Percentiles rank a stretch among this genome's conserved stretches.
Conservation (phyloP, 1,140 invertebrate species). For the Drosophila elegans region DNA sequence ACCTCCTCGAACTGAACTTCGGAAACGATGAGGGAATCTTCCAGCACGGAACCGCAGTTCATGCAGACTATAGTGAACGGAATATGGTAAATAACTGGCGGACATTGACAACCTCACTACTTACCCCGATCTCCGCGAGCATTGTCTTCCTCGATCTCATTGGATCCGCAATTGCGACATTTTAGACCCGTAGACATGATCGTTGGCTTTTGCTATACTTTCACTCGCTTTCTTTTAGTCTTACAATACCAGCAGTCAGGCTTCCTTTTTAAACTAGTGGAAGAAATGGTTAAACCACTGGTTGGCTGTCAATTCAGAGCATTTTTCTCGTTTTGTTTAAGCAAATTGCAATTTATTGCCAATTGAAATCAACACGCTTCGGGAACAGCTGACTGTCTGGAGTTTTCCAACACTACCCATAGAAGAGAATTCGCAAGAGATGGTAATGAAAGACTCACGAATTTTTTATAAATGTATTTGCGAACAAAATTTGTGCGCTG, state of each 20-base stretch:
- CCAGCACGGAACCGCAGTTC: slow-evolving; percentile 97
- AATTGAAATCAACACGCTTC: slow-evolving; percentile 36
- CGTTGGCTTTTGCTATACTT: not conserved
- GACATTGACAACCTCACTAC: not conserved
- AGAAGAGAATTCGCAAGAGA: not conserved
- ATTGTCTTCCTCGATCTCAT: slow-evolving; percentile 97
- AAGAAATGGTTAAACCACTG: not conserved
- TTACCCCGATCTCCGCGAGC: slow-evolving; percentile 91
- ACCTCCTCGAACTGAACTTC: slow-evolving; percentile 98
- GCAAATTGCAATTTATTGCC: slow-evolving; percentile 16
- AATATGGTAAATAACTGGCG: not conserved
- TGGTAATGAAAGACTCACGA: not conserved
- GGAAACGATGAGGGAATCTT: slow-evolving; percentile 98
- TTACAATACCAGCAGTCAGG: too few relatives aligned
- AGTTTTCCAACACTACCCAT: slow-evolving; percentile 16
- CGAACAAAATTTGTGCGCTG: not conserved
- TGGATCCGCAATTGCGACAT: slow-evolving; percentile 96
- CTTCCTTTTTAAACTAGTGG: not conserved
- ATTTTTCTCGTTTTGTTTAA: slow-evolving; percentile 21
- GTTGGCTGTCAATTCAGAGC: slow-evolving; percentile 7
- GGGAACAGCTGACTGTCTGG: slow-evolving; percentile 15
- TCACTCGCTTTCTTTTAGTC: not conserved
- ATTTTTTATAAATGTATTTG: not conserved
- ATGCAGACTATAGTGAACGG: slow-evolving; percentile 90
- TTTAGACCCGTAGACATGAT: slow-evolving; percentile 85